These are phyloP conservation scores for Arvicanthis niloticus DNA, from an alignment of 2,113 vertebrate species.

Conservation along the genomic window DNA sequence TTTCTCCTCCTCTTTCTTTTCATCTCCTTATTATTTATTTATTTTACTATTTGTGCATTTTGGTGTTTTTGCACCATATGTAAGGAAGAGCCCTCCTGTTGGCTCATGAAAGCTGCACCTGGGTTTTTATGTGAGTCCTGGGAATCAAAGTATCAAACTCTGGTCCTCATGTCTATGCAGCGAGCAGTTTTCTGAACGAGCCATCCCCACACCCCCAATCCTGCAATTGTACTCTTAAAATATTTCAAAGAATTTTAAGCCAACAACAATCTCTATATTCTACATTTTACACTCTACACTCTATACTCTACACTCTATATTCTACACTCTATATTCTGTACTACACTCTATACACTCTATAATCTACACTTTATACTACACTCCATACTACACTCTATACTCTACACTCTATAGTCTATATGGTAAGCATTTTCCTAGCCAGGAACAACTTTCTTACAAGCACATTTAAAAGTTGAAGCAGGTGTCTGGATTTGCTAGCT, in stretches of 20 bases:
- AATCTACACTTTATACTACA: too few species aligned
- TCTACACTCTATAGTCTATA: background rate
- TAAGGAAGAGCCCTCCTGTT: background rate
- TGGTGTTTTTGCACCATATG: background rate
- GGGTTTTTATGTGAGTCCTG: background rate
- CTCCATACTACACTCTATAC: too few species aligned
- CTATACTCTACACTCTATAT: too few species aligned
- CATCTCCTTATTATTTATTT: background rate
- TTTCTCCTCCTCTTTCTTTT: background rate
- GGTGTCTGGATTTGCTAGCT: background rate
- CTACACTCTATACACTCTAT: too few species aligned
- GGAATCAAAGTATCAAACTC: background rate
- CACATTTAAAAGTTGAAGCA: slow-evolving; percentile 14
- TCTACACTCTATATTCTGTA: too few species aligned
- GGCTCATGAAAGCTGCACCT: background rate
- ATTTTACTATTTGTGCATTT: background rate
- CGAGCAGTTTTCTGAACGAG: background rate
- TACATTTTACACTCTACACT: background rate
- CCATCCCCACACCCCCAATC: background rate
- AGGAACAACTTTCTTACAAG: background rate
- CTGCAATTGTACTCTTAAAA: background rate
- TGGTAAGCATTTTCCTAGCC: slow-evolving; percentile 3
- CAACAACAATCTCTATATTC: background rate
- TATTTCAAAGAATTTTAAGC: slow-evolving; percentile 5
- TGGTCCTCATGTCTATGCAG: background rate